Evolutionary conservation across 2,888 invertebrate species (phyloP).

Genomic region (Oxytorus armatus): DNA sequence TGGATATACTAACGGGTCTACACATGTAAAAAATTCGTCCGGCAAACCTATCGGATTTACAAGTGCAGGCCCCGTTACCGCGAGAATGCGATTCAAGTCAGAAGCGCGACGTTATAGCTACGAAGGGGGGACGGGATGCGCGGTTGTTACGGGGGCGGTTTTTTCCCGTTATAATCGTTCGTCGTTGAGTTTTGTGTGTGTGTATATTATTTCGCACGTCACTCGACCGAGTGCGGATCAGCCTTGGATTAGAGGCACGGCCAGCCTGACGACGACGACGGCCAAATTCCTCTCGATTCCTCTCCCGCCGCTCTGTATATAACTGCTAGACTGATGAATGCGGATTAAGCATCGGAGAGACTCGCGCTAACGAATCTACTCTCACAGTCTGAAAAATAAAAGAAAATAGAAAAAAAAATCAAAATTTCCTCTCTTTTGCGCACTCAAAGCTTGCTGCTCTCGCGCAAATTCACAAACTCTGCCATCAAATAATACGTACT

Average conservation of each 20-base stretch:
- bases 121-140: background rate
- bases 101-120: background rate
- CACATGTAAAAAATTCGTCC: background rate
- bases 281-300: slow-evolving; percentile 50
- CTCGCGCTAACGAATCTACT: slow-evolving; percentile 30
- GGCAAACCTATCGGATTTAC: background rate
- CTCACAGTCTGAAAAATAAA: slow-evolving; percentile 22
- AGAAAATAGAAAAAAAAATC: too few species aligned
- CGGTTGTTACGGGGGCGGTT: background rate
- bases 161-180: slow-evolving; percentile 36
- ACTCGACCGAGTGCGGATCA: slow-evolving; percentile 80
- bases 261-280: slow-evolving; percentile 46
- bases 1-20: too few species aligned
- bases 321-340: slow-evolving; percentile 80
- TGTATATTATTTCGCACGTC: slow-evolving; percentile 62
- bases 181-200: slow-evolving; percentile 45
- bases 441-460: background rate
- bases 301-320: slow-evolving; percentile 70
- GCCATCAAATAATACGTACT: slow-evolving; percentile 15
- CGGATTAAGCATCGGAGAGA: slow-evolving; percentile 77
- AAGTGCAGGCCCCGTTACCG: background rate
- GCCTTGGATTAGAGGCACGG: slow-evolving; percentile 78
- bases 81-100: background rate
- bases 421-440: slow-evolving; percentile 5
- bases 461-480: slow-evolving; percentile 23